Percentiles rank a stretch among this genome's conserved stretches.
Conservation (phyloP, 2,113 vertebrate genomes). For the Thalassarche chlororhynchos region DNA sequence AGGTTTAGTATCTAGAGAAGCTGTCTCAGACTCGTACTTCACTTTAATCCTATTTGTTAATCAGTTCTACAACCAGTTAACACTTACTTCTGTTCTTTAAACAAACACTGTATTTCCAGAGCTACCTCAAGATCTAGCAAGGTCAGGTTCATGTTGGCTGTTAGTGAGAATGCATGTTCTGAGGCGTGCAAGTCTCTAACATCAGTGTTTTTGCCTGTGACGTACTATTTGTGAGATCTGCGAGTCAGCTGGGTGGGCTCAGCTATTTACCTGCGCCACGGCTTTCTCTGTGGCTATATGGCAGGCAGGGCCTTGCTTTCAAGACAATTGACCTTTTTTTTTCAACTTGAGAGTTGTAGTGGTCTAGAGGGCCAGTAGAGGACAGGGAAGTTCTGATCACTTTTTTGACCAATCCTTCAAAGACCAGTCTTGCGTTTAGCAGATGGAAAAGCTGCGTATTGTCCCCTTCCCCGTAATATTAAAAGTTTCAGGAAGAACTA, state of each 20-base stretch:
- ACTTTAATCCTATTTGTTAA: not conserved
- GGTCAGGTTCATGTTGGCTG: no score
- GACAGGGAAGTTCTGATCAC: not conserved
- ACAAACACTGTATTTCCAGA: not conserved
- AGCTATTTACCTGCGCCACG: accelerated
- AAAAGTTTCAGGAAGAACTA: not conserved
- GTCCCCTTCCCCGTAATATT: no score
- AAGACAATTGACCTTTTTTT: not conserved
- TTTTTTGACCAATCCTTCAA: not conserved
- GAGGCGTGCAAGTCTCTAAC: accelerated
- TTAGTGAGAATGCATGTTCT: accelerated
- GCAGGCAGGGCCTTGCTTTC: not conserved
- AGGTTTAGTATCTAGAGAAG: not conserved
- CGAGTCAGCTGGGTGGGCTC: not conserved
- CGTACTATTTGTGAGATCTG: accelerated
- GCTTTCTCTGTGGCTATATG: accelerated
- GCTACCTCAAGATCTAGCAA: no score
- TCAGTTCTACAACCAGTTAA: not conserved
- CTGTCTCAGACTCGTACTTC: not conserved
- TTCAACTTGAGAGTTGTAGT: accelerated
- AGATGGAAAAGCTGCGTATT: not conserved
- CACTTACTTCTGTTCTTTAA: not conserved
- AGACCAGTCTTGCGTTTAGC: not conserved
- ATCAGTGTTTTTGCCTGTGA: accelerated
- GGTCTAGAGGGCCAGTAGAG: not conserved